phyloP scores from a whole-genome alignment of 2,113 vertebrate genomes.

The Pseudorasbora parva region DNA sequence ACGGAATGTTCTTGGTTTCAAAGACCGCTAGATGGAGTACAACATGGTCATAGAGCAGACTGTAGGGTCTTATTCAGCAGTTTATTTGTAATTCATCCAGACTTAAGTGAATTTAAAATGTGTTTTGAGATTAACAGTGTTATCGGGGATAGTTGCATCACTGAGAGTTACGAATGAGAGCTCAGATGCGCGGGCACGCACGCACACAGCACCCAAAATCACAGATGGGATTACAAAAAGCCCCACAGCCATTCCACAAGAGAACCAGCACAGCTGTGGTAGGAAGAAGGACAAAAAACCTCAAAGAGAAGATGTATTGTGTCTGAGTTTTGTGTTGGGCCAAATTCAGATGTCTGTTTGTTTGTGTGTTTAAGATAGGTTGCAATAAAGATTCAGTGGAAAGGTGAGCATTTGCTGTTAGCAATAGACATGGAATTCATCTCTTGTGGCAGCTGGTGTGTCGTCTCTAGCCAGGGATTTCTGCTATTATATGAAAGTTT shows the following conservation, averaged over 20 bases:
- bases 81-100: background rate
- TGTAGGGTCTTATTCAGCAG: background rate
- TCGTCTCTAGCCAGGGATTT: conserved; percentile 41
- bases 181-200: background rate
- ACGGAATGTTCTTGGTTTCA: background rate
- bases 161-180: background rate
- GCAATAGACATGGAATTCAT: background rate
- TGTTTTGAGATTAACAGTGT: background rate
- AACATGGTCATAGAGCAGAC: background rate
- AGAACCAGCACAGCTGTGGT: conserved; percentile 68
- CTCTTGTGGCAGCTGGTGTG: conserved; percentile 27
- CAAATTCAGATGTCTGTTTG: conserved; percentile 49
- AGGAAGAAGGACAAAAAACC: conserved; percentile 34
- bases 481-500: conserved; percentile 37
- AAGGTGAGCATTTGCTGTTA: conserved; percentile 20
- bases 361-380: conserved; percentile 21
- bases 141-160: background rate
- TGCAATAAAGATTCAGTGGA: background rate
- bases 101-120: background rate
- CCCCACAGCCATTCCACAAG: conserved; percentile 36
- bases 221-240: conserved; percentile 32
- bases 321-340: background rate
- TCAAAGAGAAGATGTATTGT: conserved; percentile 29
- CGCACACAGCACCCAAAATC: conserved; percentile 21
- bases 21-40: background rate